Percentiles rank a stretch among this genome's conserved stretches.
Conservation (phyloP, 2,888 invertebrate genomes). For the Hermaeophaga mercurialis region DNA sequence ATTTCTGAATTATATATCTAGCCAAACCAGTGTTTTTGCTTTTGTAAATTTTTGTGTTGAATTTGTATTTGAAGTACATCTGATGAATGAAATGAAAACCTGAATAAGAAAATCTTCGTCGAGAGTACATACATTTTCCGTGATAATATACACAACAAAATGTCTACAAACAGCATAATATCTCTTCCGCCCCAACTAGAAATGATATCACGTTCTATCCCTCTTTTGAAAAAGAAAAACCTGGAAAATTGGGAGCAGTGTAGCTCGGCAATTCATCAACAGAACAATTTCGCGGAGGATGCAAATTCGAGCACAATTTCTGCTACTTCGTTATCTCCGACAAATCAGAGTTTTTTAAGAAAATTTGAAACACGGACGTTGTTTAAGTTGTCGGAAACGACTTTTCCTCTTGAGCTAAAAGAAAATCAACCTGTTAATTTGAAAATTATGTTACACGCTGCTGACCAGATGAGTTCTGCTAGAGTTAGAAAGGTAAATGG, state of each 20-base stretch:
- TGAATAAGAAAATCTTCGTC: no score
- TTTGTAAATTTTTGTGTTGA: no score
- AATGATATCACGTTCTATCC: slow-evolving; percentile 46
- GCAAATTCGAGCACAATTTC: slow-evolving; percentile 18
- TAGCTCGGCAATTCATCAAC: slow-evolving; percentile 19
- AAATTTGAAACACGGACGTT: slow-evolving; percentile 32
- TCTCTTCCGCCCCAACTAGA: slow-evolving; percentile 49
- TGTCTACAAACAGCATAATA: slow-evolving; percentile 51
- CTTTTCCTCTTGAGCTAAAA: slow-evolving; percentile 43
- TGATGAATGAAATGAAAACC: no score
- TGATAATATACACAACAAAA: slow-evolving; percentile 28
- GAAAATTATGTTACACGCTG: slow-evolving; percentile 53
- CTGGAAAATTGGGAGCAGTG: slow-evolving; percentile 16
- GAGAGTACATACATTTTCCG: no score
- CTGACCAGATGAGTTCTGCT: slow-evolving; percentile 46
- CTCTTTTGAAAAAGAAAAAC: slow-evolving; percentile 33
- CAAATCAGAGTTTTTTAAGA: slow-evolving; percentile 12
- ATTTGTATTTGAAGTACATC: no score
- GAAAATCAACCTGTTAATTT: slow-evolving; percentile 52
- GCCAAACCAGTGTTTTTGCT: no score
- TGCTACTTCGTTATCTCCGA: background rate
- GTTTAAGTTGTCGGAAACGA: slow-evolving; percentile 50
- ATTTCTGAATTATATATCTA: no score
- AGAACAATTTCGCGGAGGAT: slow-evolving; percentile 15
- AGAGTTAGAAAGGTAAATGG: slow-evolving; percentile 46